Evolutionary conservation across 2,888 invertebrate species (phyloP).

Genomic region (Dermolepida albohirtum): DNA sequence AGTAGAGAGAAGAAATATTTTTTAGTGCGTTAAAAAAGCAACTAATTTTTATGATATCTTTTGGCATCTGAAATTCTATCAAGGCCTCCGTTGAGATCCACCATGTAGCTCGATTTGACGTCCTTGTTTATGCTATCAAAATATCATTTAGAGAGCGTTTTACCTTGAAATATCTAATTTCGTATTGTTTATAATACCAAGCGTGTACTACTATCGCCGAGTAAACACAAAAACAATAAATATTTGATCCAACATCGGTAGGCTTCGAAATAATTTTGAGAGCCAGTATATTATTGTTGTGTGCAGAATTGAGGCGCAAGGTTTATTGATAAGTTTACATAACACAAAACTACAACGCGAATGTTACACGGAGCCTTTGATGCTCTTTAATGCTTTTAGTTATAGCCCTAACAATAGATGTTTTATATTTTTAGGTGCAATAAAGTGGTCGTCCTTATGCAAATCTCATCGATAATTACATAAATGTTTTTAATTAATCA

Average conservation of each 20-base stretch:
- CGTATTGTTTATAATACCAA: constrained; percentile 27
- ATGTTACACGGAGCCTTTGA: constrained; percentile 15
- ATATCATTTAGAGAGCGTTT: constrained; percentile 16
- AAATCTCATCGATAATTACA: no score
- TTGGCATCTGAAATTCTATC: no score
- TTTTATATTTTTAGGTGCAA: constrained; percentile 33
- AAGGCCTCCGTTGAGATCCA: no score
- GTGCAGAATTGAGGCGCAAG: constrained; percentile 8
- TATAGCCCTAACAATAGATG: constrained; percentile 33
- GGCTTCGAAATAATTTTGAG: no score
- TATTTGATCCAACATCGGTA: no score
- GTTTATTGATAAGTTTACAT: constrained; percentile 38
- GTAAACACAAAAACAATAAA: no score
- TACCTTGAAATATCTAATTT: constrained; percentile 34
- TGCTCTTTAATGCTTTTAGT: constrained; percentile 34
- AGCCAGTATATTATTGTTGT: constrained; percentile 10
- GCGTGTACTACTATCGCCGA: no score
- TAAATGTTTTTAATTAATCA: no score
- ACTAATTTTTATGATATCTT: no score
- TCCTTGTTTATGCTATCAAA: constrained; percentile 23
- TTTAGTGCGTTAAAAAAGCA: no score
- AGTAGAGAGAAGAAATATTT: no score
- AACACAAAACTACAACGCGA: constrained; percentile 8
- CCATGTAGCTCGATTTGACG: background rate
- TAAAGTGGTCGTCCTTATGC: constrained; percentile 24